Base-by-base conservation (phyloP, 2,888 invertebrate genomes). In the Trisateles emortualis region DNA sequence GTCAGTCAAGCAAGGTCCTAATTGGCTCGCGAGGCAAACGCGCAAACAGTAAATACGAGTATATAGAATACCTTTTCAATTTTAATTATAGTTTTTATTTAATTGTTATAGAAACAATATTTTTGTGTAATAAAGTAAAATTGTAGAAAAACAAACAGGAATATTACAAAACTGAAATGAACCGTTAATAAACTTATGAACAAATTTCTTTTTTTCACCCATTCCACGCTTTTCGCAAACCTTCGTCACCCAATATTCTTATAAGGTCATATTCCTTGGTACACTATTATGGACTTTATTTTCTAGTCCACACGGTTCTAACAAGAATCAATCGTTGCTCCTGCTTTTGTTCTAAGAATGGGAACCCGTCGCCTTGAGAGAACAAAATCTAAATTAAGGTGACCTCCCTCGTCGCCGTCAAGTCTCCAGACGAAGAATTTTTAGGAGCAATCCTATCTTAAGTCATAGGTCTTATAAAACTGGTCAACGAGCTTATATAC, bases 331-430 rank as follows among this genome's bases (percentile, higher is more conserved):
- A 59, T 60, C 51, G 48, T 59, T 43, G 64, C 62, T 59, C 45
- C 51, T 64, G 76, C 81, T 86, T 87, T 89, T 88, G 88, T 90
- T 87, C 84, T 82, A 76, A 82, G 76, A 79, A 76, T 72, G 77
- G 72, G 81, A 85, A 81, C 72, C 77, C 76, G 78, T 78, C 80
- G 83, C 79, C 79, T 81, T 76, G 80, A 77, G 83, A 78, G 72
- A 71, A 64, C 71, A 77, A 74, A 73, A 79, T 77, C 87, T 80
- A 87, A 84, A 83, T 79, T 84, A 81, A 74, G 58, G 49, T 76
- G 88, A 85, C 71, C 87, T 79, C 76, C 65, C 71, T 47, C 30
- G 51, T 58, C 60, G 64, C 56, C 63, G 61, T 43, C 51, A 57
- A 60, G 61, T 53, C 62, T 53, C 63, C 68, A 59, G 70, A 66